Conservation (phyloP, 2,113 vertebrate genomes). For the Cercocebus atys region DNA sequence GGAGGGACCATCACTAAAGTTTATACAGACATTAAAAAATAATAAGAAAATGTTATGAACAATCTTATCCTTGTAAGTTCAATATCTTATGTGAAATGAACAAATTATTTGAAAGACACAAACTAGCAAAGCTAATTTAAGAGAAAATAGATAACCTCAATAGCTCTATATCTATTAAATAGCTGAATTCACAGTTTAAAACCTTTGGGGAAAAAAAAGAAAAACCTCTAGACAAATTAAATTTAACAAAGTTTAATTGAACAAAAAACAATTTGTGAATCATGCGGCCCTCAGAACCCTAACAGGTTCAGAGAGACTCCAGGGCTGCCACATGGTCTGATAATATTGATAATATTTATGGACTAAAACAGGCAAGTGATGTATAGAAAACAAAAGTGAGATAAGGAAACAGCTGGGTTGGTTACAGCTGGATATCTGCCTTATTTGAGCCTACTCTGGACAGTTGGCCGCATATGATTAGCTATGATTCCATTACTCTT, state of each 20-base stretch:
- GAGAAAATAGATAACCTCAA: not conserved
- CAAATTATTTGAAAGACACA: not conserved
- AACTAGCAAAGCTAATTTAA: not conserved
- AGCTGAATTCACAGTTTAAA: slow-evolving; percentile 3
- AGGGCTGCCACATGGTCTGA: not conserved
- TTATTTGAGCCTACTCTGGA: not conserved
- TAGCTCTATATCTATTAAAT: not conserved
- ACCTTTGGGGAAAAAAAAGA: not conserved
- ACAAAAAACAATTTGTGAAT: not conserved
- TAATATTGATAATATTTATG: not conserved
- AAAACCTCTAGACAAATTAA: not conserved
- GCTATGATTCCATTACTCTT: not conserved
- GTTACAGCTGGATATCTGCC: not conserved
- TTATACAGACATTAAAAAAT: not conserved
- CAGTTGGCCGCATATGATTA: not conserved
- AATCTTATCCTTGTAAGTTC: not conserved
- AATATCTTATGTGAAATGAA: not conserved
- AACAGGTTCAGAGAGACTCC: not conserved
- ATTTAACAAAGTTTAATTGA: not conserved
- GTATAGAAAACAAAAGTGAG: not conserved
- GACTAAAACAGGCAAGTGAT: not conserved
- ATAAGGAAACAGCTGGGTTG: not conserved
- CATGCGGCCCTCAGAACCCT: not conserved
- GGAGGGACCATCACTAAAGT: not conserved
- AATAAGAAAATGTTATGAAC: not conserved